A percentile compares a stretch with the other conserved stretches of the same genome.
These are phyloP conservation scores for Calephelis perditalis DNA, from an alignment of 2,888 invertebrate genomes.

Conservation along the genomic window DNA sequence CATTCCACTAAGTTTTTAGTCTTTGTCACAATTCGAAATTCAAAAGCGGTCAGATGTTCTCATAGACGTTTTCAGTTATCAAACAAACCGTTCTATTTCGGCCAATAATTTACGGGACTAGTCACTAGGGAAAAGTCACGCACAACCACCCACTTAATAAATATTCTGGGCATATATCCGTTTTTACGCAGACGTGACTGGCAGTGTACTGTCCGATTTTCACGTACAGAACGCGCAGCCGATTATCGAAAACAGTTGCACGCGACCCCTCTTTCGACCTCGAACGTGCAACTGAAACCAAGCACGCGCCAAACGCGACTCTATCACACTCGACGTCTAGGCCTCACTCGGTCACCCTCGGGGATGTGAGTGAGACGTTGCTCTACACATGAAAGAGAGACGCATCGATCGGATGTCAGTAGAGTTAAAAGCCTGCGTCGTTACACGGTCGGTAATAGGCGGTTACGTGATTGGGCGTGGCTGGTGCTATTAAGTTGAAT, in stretches of 20 bases:
- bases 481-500: constrained; percentile 74
- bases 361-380: constrained; percentile 50
- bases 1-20: constrained; percentile 18
- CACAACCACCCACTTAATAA: constrained; percentile 79
- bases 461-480: constrained; percentile 79
- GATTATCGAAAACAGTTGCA: constrained; percentile 78
- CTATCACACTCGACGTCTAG: constrained; percentile 68
- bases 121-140: constrained; percentile 76
- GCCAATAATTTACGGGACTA: constrained; percentile 65
- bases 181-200: constrained; percentile 77
- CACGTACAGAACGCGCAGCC: constrained; percentile 77
- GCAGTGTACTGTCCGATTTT: constrained; percentile 73
- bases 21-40: constrained; percentile 32
- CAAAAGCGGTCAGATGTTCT: constrained; percentile 33
- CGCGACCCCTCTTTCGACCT: constrained; percentile 72
- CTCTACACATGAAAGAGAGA: constrained; percentile 45
- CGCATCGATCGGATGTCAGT: constrained; percentile 65
- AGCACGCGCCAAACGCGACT: constrained; percentile 75
- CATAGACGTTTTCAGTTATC: constrained; percentile 58
- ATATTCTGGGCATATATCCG: constrained; percentile 81
- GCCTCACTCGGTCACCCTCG: constrained; percentile 50
- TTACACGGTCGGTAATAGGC: constrained; percentile 77
- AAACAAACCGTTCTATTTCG: constrained; percentile 66
- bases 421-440: constrained; percentile 75
- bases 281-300: constrained; percentile 75